Evolutionary conservation across 1,140 invertebrate genomes (phyloP).

Genomic region (Sminthurides bifidus): DNA sequence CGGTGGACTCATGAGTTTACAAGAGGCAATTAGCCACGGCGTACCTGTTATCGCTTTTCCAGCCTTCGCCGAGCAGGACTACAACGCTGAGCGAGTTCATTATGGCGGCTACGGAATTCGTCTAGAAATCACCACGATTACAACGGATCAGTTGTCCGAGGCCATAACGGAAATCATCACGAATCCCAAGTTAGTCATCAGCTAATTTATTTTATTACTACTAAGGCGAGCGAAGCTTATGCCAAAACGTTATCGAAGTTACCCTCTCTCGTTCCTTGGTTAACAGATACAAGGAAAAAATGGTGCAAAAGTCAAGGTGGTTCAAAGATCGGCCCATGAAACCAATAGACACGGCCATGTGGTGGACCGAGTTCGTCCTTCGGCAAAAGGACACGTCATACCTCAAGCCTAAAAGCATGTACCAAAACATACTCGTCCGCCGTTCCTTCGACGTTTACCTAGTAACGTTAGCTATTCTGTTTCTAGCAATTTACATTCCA

Average conservation of each 20-base stretch:
- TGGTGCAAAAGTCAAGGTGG: not conserved
- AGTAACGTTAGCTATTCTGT: too few species aligned
- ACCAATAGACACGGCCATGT: slow-evolving; percentile 19
- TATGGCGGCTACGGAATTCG: slow-evolving; percentile 5
- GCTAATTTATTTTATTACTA: not conserved
- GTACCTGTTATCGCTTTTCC: slow-evolving; percentile 16
- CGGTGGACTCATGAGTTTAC: slow-evolving; percentile 18
- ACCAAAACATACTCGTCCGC: too few species aligned
- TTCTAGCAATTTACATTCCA: too few species aligned
- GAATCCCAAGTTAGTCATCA: slow-evolving; percentile 11
- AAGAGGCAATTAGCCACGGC: slow-evolving; percentile 15
- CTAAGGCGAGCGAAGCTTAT: too few species aligned
- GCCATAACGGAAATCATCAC: slow-evolving; percentile 14
- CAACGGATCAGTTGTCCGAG: slow-evolving; percentile 5
- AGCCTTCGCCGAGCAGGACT: slow-evolving; percentile 23
- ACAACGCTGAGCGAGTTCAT: slow-evolving; percentile 13
- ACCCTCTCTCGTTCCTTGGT: not conserved
- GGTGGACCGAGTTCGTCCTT: slow-evolving; percentile 29
- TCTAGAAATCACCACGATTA: slow-evolving; percentile 13
- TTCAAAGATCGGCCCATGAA: not conserved
- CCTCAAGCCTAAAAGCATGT: slow-evolving; percentile 4
- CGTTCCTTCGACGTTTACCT: too few species aligned
- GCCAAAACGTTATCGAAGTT: not conserved
- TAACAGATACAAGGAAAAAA: slow-evolving; percentile 7
- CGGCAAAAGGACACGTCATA: slow-evolving; percentile 10